Conservation (phyloP, 2,888 invertebrate genomes). For the Mythimna lalbum region DNA sequence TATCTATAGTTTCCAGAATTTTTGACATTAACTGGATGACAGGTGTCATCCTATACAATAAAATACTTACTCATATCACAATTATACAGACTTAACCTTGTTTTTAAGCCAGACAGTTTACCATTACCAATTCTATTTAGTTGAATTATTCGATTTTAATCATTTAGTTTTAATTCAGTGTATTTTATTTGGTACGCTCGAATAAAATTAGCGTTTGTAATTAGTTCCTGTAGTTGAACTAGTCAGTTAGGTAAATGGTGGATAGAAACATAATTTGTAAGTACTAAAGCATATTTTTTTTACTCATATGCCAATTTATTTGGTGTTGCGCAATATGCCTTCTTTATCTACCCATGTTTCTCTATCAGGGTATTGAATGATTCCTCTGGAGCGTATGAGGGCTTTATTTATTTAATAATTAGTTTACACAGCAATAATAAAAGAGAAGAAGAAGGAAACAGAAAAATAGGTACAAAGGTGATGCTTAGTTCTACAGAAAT, state of each 20-base stretch:
- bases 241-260: no score
- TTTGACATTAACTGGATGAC: neutral
- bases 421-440: no score
- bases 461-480: no score
- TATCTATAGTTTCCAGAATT: neutral
- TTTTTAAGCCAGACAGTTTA: slow-evolving; percentile 36
- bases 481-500: no score
- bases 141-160: slow-evolving; percentile 16
- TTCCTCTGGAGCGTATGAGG: no score
- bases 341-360: neutral
- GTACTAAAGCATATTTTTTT: no score
- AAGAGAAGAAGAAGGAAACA: no score
- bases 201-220: slow-evolving; percentile 7
- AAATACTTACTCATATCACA: slow-evolving; percentile 11
- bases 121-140: slow-evolving; percentile 29
- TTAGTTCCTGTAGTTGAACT: neutral
- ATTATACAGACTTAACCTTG: slow-evolving; percentile 43
- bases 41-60: neutral
- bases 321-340: neutral
- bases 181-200: slow-evolving; percentile 18
- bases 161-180: slow-evolving; percentile 16
- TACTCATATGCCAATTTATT: neutral
- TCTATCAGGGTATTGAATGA: neutral
- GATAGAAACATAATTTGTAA: no score
- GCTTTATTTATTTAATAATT: no score